A percentile compares a stretch with the other conserved stretches of the same genome.
These are phyloP conservation scores for Scaptomyza graminum DNA, from an alignment of 1,140 invertebrate species.

Conservation along the genomic window DNA sequence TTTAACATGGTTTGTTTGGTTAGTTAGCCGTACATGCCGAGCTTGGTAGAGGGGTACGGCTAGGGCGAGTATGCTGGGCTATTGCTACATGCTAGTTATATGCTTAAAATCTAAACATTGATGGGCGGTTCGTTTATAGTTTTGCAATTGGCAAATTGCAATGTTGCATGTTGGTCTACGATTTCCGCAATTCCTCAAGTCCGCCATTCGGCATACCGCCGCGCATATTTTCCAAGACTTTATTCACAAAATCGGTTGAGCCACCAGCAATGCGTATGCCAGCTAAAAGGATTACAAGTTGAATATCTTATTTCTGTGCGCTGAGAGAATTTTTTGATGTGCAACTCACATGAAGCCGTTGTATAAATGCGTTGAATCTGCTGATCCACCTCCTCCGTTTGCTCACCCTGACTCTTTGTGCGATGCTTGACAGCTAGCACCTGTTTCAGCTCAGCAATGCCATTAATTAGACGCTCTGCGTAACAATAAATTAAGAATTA, in stretches of 20 bases:
- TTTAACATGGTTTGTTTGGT: slow-evolving; percentile 41
- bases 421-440: slow-evolving; percentile 86
- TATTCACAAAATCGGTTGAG: slow-evolving; percentile 94
- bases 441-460: slow-evolving; percentile 88
- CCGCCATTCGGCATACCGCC: slow-evolving; percentile 87
- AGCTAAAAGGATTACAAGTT: slow-evolving; percentile 74
- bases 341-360: slow-evolving; percentile 85
- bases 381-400: slow-evolving; percentile 87
- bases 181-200: slow-evolving; percentile 85
- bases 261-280: slow-evolving; percentile 91
- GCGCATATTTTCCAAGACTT: slow-evolving; percentile 91
- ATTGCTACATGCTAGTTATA: slow-evolving; percentile 29
- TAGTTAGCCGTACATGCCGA: neutral
- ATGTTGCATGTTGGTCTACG: slow-evolving; percentile 47
- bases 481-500: slow-evolving; percentile 57
- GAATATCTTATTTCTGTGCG: neutral
- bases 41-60: neutral
- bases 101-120: slow-evolving; percentile 53
- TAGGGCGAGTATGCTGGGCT: slow-evolving; percentile 5
- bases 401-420: slow-evolving; percentile 85
- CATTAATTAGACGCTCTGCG: slow-evolving; percentile 87
- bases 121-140: slow-evolving; percentile 64
- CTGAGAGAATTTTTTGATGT: neutral
- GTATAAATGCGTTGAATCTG: slow-evolving; percentile 88
- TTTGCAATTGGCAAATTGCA: slow-evolving; percentile 18